A percentile compares a stretch with the other conserved stretches of the same genome.
These are phyloP conservation scores for Okapia johnstoni DNA, from an alignment of 2,113 vertebrate species.

Conservation along the genomic window DNA sequence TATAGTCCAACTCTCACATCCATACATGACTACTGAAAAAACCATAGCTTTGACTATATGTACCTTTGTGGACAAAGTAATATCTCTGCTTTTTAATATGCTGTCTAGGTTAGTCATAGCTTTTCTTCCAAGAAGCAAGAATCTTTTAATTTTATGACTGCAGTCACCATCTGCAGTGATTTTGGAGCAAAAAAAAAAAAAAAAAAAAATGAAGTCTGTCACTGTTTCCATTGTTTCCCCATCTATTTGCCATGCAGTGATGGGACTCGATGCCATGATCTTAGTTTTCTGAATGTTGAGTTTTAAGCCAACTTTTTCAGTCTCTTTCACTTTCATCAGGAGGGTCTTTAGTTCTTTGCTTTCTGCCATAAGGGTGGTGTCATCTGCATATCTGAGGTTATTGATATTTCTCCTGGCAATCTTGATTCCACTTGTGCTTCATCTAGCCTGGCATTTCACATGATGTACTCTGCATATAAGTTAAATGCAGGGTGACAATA, in stretches of 20 bases:
- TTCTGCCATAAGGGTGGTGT: not conserved
- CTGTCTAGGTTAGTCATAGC: not conserved
- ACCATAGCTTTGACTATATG: not conserved
- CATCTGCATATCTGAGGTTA: not conserved
- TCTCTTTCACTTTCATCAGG: not conserved
- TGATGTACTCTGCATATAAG: not conserved
- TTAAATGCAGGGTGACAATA: not conserved
- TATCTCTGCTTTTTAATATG: not conserved
- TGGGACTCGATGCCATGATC: not conserved
- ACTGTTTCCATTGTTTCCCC: not conserved
- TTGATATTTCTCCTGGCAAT: not conserved
- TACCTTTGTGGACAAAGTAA: not conserved
- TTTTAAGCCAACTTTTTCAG: not conserved
- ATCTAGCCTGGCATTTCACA: not conserved
- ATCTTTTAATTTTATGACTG: not conserved
- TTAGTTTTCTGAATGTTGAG: not conserved
- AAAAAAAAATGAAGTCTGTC: not conserved
- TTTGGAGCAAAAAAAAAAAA: not conserved
- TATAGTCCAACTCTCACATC: not conserved
- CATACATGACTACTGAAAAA: not conserved
- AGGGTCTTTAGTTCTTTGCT: not conserved
- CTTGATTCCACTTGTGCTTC: not conserved
- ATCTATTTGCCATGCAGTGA: not conserved
- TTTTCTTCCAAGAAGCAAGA: not conserved
- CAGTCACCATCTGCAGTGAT: not conserved